Conservation (phyloP, 2,797 vertebrate species). For the Peromyscus eremicus region DNA sequence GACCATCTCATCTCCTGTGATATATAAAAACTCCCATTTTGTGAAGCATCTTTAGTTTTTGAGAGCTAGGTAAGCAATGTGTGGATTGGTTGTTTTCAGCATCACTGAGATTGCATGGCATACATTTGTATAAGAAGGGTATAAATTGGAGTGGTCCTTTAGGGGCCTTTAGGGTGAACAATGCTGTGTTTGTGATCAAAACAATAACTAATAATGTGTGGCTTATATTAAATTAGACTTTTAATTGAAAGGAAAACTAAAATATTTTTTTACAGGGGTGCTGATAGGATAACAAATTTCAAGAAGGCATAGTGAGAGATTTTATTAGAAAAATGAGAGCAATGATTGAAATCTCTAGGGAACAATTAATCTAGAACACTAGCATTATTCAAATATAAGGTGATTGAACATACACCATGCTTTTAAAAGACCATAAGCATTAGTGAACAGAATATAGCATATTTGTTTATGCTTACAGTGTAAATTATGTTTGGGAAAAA, state of each 20-base stretch:
- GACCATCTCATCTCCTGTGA: background rate
- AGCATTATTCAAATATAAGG: slow-evolving; percentile 42
- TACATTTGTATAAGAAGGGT: slow-evolving; percentile 28
- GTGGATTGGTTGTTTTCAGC: slow-evolving; percentile 55
- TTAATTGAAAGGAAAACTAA: slow-evolving; percentile 49
- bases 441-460: background rate
- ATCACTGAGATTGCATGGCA: background rate
- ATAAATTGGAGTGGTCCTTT: slow-evolving; percentile 27
- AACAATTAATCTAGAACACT: slow-evolving; percentile 5
- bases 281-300: background rate
- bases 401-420: background rate
- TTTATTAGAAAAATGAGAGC: background rate
- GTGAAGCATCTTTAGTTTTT: slow-evolving; percentile 41
- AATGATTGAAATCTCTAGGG: background rate
- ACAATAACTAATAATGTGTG: slow-evolving; percentile 60
- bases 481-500: background rate
- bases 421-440: background rate
- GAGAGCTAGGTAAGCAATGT: slow-evolving; percentile 29
- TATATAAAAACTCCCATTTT: background rate
- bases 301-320: slow-evolving; percentile 15
- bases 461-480: background rate
- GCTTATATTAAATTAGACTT: slow-evolving; percentile 22
- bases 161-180: background rate
- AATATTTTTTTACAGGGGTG: background rate
- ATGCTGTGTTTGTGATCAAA: slow-evolving; percentile 1